Evolutionary conservation across 92 coral and sea anemone species (phyloP).

Genomic region (Isaurus tuberculatus): DNA sequence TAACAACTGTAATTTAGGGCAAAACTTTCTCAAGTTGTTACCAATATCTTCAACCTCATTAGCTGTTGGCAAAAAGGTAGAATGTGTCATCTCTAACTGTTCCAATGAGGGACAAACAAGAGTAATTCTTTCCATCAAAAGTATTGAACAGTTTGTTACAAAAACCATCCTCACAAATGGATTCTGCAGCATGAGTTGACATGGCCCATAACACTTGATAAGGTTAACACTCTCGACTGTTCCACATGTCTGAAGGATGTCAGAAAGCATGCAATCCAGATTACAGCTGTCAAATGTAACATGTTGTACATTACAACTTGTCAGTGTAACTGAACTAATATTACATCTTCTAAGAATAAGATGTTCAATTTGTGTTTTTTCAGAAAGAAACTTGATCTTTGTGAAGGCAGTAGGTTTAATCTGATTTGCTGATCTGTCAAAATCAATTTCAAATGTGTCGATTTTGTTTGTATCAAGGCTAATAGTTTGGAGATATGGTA

Average conservation of each 20-base stretch:
- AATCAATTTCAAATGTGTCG: constrained; percentile 68
- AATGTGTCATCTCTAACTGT: constrained; percentile 57
- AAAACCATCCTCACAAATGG: constrained; percentile 63
- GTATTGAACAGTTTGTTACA: constrained; percentile 66
- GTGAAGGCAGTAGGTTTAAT: constrained; percentile 79
- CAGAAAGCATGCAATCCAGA: constrained; percentile 65
- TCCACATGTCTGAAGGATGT: constrained; percentile 59
- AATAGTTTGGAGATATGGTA: constrained; percentile 72
- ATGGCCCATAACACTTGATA: constrained; percentile 81
- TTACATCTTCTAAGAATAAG: constrained; percentile 71
- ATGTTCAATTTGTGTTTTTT: constrained; percentile 29
- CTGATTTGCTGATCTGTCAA: constrained; percentile 75
- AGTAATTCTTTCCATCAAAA: constrained; percentile 78
- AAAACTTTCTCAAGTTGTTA: constrained; percentile 59
- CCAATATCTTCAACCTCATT: constrained; percentile 70
- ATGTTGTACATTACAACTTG: constrained; percentile 60
- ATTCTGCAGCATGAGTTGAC: constrained; percentile 71
- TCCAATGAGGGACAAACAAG: constrained; percentile 77
- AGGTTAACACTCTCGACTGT: constrained; percentile 60
- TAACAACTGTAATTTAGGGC: constrained; percentile 72
- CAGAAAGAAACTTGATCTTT: constrained; percentile 55
- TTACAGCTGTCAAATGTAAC: constrained; percentile 76
- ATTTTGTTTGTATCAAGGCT: constrained; percentile 57
- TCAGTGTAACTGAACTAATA: constrained; percentile 60
- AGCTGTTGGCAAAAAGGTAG: constrained; percentile 71